phyloP scores from a whole-genome alignment of 2,888 invertebrate genomes.

The Cephus nigrinus region DNA sequence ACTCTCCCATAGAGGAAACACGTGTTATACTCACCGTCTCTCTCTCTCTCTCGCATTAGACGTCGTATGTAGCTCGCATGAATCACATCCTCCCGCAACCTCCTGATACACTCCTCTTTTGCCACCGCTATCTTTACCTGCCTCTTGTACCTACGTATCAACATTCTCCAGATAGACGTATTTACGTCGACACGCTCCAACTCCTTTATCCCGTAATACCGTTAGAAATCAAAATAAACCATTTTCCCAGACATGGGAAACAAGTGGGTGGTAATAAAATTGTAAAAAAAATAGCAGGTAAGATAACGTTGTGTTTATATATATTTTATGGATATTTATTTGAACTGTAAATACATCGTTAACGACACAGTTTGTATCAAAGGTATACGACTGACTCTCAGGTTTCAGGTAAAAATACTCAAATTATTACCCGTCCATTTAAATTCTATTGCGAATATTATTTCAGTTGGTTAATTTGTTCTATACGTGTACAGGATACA shows the following conservation, averaged over 20 bases:
- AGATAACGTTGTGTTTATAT: background rate
- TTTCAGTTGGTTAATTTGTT: too few species aligned
- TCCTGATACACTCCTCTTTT: background rate
- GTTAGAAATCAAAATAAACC: background rate
- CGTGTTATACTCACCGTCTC: slow-evolving; percentile 35
- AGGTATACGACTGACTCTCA: background rate
- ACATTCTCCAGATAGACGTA: background rate
- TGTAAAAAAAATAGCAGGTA: background rate
- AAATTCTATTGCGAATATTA: background rate
- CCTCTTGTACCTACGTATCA: slow-evolving; percentile 1
- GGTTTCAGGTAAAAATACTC: background rate
- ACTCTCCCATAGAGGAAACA: slow-evolving; percentile 54
- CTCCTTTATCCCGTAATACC: background rate
- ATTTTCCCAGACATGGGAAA: background rate
- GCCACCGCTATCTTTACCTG: background rate
- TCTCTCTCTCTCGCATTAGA: slow-evolving; percentile 22
- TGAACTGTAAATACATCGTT: background rate
- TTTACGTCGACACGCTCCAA: background rate
- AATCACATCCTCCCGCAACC: slow-evolving; percentile 31
- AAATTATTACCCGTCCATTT: background rate
- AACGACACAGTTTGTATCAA: background rate
- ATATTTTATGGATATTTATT: background rate
- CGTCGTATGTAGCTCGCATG: slow-evolving; percentile 30
- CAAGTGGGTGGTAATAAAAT: background rate
- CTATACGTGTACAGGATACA: too few species aligned